Evolutionary conservation across 37 sponge, comb jelly and placozoan genomes (phyloP), one percentile per base, ranked within the genome.

Genomic region (Beroe forskalii): DNA sequence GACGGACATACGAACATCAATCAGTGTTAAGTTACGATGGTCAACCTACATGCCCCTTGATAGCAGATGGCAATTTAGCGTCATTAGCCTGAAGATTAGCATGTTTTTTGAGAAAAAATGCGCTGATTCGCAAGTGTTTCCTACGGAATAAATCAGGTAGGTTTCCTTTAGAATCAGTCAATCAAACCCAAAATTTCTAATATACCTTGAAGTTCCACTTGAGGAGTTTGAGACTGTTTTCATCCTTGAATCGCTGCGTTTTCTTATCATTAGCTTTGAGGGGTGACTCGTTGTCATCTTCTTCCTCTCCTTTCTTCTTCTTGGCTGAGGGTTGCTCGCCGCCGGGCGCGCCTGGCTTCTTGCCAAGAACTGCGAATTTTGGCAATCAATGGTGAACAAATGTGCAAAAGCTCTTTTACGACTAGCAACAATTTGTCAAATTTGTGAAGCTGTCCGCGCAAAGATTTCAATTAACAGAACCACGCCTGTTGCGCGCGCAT

Each of bases 161-260:
- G n/a, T n/a, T n/a, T n/a, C n/a, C n/a, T n/a, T n/a, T n/a, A n/a
- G n/a, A n/a, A n/a, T n/a, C n/a, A n/a, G n/a, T n/a, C n/a, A n/a
- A n/a, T n/a, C n/a, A n/a, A n/a, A n/a, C n/a, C n/a, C n/a, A n/a
- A n/a, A n/a, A n/a, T n/a, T n/a, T n/a, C n/a, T 48, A 6, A 48
- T 48, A 17, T 69, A 80, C 86, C 86, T 80, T 80, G 86, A 80
- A 80, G 27, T 80, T 80, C 86, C 86, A 80, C 55, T 80, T 80
- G 55, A 80, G 55, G 4, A 80, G 86, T 42, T 80, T 80, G n/a
- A 80, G 55, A 44, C n/a, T 4, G 35, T 32, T 37, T 44, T 80
- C 86, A 80, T 80, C 86, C 86, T 80, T 80, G 48, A 80, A 80
- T 38, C 86, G 23, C 55, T 80, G 86, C 31, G 12, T 3, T 80